Evolutionary conservation across 2,888 invertebrate genomes (phyloP), one percentile per base, ranked within the genome.

Genomic region (Harpalus rufipes): DNA sequence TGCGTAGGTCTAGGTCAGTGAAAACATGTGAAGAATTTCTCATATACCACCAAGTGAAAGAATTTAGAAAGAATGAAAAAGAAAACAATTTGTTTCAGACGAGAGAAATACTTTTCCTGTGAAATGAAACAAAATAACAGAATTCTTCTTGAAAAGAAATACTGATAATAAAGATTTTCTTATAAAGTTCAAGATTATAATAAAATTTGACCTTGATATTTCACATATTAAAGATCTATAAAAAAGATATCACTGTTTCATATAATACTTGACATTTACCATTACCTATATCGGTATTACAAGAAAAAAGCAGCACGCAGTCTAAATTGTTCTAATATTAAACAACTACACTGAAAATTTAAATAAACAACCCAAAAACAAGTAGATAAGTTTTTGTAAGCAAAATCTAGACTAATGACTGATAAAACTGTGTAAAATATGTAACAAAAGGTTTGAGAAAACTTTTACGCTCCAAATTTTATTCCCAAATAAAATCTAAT

Each of bases 11-110:
- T 18, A 63, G 7, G 25, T 63, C 63, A 21, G 21, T 21, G 4
- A 25, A 63, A 63, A 63, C 68, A 68, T 41, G 68, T 39, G 12
- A 68, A 68, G 68, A 68, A 68, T 68, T 68, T 68, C 39, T 68
- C 39, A 68, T 68, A 68, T 39, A 39, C n/a, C 14, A 68, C 14
- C 68, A 68, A 68, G 39, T 39, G 68, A 39, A 32, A 39, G 32
- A 68, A 39, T 68, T 68, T 14, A 14, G n/a, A 7, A 68, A 68
- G 68, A 32, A 68, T 68, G 68, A 68, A 68, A 59, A 68, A 68
- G 68, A 68, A 68, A 68, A 68, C 39, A 68, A 68, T 68, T 68
- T 68, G 39, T 39, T 68, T 32, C 68, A 68, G 32, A 32, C 25
- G 25, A 68, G 68, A 68, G 25, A 68, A 68, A 68, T 68, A 68